Percentiles rank a stretch among this genome's conserved stretches.
These are phyloP conservation scores for Temnothorax nylanderi DNA, from an alignment of 1,140 invertebrate genomes.

Conservation along the genomic window DNA sequence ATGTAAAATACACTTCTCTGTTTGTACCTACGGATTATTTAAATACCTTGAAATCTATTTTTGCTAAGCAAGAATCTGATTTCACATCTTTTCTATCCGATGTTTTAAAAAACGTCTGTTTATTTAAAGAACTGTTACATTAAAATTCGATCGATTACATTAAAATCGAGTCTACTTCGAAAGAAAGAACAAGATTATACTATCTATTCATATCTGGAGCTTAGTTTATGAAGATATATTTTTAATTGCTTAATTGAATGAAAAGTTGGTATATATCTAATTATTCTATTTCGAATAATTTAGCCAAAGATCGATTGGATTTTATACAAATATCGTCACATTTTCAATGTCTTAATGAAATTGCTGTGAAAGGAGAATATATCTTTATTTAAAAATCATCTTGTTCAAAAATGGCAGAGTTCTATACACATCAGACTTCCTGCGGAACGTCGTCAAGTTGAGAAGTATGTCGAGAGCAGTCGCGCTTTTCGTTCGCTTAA, in stretches of 20 bases:
- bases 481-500: conserved; percentile 26
- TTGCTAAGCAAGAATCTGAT: neutral
- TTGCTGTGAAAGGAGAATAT: neutral
- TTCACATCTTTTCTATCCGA: neutral
- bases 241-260: neutral
- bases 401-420: neutral
- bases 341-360: neutral
- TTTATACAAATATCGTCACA: neutral
- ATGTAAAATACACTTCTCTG: neutral
- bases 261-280: neutral
- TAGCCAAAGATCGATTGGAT: neutral
- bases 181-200: neutral
- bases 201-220: too few relatives aligned
- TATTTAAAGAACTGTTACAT: neutral
- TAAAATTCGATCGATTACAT: neutral
- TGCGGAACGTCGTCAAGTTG: neutral
- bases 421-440: neutral
- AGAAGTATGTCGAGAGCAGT: conserved; percentile 6
- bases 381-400: neutral
- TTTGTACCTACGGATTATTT: neutral
- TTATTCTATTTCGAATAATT: neutral
- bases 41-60: neutral
- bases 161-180: neutral
- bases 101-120: neutral
- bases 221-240: neutral